These are phyloP conservation scores for Diabrotica virgifera DNA, from an alignment of 1,140 invertebrate species.

Conservation along the genomic window DNA sequence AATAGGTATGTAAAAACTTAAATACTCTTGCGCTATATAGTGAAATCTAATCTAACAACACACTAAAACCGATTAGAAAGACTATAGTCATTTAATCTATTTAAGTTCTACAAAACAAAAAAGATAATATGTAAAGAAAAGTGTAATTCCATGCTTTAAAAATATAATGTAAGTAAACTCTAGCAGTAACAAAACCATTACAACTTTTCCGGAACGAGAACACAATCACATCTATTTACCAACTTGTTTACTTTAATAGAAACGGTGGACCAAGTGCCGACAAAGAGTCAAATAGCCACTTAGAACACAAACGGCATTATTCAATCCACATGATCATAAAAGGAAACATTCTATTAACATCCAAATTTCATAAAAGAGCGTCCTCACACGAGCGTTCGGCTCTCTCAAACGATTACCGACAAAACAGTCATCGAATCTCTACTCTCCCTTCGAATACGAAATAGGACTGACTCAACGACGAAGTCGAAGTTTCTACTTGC, in stretches of 20 bases:
- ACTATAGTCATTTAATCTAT: no score
- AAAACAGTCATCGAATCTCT: constrained; percentile 5
- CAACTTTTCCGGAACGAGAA: neutral
- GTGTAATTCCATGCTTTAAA: no score
- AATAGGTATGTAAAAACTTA: no score
- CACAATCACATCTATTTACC: constrained; percentile 14
- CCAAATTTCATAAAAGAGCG: constrained; percentile 14
- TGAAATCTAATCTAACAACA: no score
- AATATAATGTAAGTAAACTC: no score
- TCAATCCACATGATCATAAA: constrained; percentile 17
- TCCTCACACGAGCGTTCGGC: neutral
- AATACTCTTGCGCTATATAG: no score
- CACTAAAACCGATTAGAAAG: no score
- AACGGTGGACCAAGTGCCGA: constrained; percentile 4
- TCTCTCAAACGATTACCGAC: constrained; percentile 14
- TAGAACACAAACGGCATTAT: constrained; percentile 18
- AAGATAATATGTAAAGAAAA: no score
- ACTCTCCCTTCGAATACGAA: constrained; percentile 15
- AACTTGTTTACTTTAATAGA: neutral
- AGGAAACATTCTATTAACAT: constrained; percentile 20
- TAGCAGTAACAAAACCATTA: no score
- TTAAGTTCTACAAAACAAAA: no score
- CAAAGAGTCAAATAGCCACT: constrained; percentile 13
- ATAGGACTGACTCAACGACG: constrained; percentile 6
- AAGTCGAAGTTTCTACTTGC: neutral